Conservation (phyloP, 2,888 invertebrate species). For the Orthonevra nobilis region DNA sequence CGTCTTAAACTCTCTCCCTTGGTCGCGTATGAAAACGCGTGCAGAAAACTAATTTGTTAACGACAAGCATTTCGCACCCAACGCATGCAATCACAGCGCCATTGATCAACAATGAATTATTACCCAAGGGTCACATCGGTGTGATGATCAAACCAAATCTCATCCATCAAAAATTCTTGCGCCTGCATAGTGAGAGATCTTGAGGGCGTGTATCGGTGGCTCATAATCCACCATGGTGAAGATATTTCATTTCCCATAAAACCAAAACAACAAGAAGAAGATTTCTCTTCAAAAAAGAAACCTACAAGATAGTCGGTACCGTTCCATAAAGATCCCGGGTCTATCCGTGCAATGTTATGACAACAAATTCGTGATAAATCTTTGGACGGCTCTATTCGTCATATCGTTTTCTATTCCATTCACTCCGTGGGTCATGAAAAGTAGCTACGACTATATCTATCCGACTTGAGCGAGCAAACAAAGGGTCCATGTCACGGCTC, state of each 20-base stretch:
- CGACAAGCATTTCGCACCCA: conserved; percentile 29
- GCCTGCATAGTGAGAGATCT: not conserved
- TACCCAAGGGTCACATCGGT: conserved; percentile 22
- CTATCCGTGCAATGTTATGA: conserved; percentile 24
- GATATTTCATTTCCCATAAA: not conserved
- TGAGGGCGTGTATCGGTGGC: conserved; percentile 19
- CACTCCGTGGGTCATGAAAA: conserved; percentile 32
- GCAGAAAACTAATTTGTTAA: conserved; percentile 29
- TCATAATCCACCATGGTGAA: conserved; percentile 9
- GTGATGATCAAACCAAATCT: conserved; percentile 21
- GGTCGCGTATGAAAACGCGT: conserved; percentile 11
- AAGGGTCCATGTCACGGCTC: conserved; percentile 8
- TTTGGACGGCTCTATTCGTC: conserved; percentile 39
- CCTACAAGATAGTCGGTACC: not conserved
- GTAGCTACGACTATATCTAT: conserved; percentile 30
- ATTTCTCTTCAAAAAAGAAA: conserved; percentile 16
- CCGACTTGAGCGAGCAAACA: conserved; percentile 15
- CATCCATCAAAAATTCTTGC: conserved; percentile 4
- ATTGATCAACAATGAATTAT: conserved; percentile 33
- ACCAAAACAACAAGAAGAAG: not conserved
- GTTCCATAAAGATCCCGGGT: conserved; percentile 11
- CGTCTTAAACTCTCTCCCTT: conserved; percentile 22
- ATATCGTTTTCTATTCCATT: conserved; percentile 23
- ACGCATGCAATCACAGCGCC: conserved; percentile 3
- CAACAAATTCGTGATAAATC: conserved; percentile 61